Evolutionary conservation across 2,888 invertebrate genomes (phyloP).

Genomic region (Drosophila niveifrons): DNA sequence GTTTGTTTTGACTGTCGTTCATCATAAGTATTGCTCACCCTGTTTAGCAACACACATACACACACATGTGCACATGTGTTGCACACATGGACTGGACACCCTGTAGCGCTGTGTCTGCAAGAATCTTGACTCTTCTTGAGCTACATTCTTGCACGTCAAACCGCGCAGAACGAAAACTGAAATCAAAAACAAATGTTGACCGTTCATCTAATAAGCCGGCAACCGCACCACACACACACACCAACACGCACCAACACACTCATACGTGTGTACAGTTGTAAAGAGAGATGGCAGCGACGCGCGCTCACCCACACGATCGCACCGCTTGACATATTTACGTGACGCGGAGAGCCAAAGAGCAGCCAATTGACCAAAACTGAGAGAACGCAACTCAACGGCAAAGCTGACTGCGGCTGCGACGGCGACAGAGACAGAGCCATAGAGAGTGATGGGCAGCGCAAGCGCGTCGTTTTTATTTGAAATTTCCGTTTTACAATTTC

Average conservation of each 20-base stretch:
- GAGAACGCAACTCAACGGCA: slow-evolving; percentile 26
- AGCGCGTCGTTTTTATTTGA: slow-evolving; percentile 68
- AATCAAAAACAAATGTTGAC: slow-evolving; percentile 80
- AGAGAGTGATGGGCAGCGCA: slow-evolving; percentile 21
- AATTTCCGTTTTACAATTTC: slow-evolving; percentile 72
- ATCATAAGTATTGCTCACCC: slow-evolving; percentile 35
- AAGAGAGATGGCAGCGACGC: slow-evolving; percentile 40
- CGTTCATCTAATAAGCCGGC: slow-evolving; percentile 69
- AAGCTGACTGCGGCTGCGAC: slow-evolving; percentile 17
- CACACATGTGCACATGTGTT: slow-evolving; percentile 34
- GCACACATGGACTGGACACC: slow-evolving; percentile 63
- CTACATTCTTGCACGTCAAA: slow-evolving; percentile 76
- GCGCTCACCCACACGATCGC: slow-evolving; percentile 68
- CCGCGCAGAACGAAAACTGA: slow-evolving; percentile 58
- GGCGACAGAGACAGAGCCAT: background rate
- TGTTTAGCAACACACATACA: slow-evolving; percentile 46
- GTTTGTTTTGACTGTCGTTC: slow-evolving; percentile 25
- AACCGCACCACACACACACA: slow-evolving; percentile 40
- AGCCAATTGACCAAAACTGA: slow-evolving; percentile 57
- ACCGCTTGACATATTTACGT: slow-evolving; percentile 73
- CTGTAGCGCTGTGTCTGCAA: slow-evolving; percentile 50
- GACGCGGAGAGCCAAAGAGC: slow-evolving; percentile 50
- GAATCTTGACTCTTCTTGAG: slow-evolving; percentile 46
- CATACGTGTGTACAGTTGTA: slow-evolving; percentile 21
- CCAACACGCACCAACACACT: slow-evolving; percentile 11